phyloP scores from a whole-genome alignment of 1,140 invertebrate species.

The Condylostylus longicornis region DNA sequence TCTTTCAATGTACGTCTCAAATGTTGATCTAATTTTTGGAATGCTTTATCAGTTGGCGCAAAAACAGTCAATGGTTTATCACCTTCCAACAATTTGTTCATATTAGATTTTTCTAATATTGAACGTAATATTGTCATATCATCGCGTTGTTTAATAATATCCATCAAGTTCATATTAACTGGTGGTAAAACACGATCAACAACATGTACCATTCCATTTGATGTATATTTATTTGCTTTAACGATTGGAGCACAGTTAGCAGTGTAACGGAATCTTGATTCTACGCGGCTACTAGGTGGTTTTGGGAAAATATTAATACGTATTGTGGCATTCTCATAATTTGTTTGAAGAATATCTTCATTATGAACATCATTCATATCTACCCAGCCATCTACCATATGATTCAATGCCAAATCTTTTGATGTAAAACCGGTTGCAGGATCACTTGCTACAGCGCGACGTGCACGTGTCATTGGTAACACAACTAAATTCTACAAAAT shows the following conservation, averaged over 20 bases:
- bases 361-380: slow-evolving; percentile 33
- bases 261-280: slow-evolving; percentile 27
- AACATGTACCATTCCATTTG: slow-evolving; percentile 53
- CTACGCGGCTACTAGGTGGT: slow-evolving; percentile 25
- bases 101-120: slow-evolving; percentile 27
- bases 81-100: slow-evolving; percentile 31
- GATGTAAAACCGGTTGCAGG: slow-evolving; percentile 15
- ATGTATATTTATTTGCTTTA: slow-evolving; percentile 36
- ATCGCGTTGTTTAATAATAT: slow-evolving; percentile 32
- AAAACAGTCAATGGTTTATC: slow-evolving; percentile 45
- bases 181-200: slow-evolving; percentile 46
- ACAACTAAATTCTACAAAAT: slow-evolving; percentile 6
- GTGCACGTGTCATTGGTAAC: slow-evolving; percentile 1
- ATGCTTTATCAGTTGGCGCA: slow-evolving; percentile 49
- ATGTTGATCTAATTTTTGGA: slow-evolving; percentile 35
- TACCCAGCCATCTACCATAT: slow-evolving; percentile 33
- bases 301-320: slow-evolving; percentile 44
- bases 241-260: slow-evolving; percentile 39
- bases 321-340: slow-evolving; percentile 36
- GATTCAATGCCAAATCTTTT: slow-evolving; percentile 30
- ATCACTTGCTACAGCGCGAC: slow-evolving; percentile 10
- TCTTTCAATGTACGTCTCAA: slow-evolving; percentile 31
- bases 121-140: slow-evolving; percentile 29
- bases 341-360: slow-evolving; percentile 32
- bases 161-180: slow-evolving; percentile 30